These are phyloP conservation scores for Drosophila santomea DNA, from an alignment of 1,140 invertebrate species.

Conservation along the genomic window DNA sequence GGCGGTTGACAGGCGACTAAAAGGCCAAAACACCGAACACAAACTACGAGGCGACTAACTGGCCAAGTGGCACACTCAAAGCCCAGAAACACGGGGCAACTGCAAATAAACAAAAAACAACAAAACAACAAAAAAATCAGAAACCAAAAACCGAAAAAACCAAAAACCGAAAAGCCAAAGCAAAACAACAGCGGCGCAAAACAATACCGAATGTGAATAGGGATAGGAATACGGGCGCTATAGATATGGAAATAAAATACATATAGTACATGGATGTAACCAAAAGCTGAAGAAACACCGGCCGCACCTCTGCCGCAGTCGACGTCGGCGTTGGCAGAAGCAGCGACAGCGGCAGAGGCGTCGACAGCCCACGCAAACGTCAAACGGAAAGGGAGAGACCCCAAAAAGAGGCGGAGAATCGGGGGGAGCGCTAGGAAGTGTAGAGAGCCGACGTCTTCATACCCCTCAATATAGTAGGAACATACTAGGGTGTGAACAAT, in stretches of 20 bases:
- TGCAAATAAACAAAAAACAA: slow-evolving; percentile 33
- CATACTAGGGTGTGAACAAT: no score
- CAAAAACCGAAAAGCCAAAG: slow-evolving; percentile 58
- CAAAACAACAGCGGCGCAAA: slow-evolving; percentile 52
- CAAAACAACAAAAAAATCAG: slow-evolving; percentile 24
- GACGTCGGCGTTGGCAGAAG: neutral
- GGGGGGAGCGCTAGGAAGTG: neutral
- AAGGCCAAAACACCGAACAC: slow-evolving; percentile 23
- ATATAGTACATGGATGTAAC: slow-evolving; percentile 61
- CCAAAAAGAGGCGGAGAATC: slow-evolving; percentile 14
- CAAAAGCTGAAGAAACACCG: slow-evolving; percentile 65
- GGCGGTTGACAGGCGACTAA: slow-evolving; percentile 81
- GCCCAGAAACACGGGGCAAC: slow-evolving; percentile 1
- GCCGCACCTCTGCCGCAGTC: slow-evolving; percentile 47
- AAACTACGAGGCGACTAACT: slow-evolving; percentile 37
- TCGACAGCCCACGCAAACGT: slow-evolving; percentile 45
- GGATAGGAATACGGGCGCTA: slow-evolving; percentile 24
- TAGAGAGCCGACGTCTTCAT: neutral
- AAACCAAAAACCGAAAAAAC: slow-evolving; percentile 42
- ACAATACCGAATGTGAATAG: slow-evolving; percentile 51
- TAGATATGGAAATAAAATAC: slow-evolving; percentile 61
- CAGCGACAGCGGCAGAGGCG: slow-evolving; percentile 17
- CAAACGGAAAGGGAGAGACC: slow-evolving; percentile 49
- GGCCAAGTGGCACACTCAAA: slow-evolving; percentile 53
- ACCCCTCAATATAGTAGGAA: neutral